Percentiles rank a stretch among this genome's conserved stretches.
phyloP scores from a whole-genome alignment of 2,888 invertebrate genomes.

The Drosophila tripunctata region DNA sequence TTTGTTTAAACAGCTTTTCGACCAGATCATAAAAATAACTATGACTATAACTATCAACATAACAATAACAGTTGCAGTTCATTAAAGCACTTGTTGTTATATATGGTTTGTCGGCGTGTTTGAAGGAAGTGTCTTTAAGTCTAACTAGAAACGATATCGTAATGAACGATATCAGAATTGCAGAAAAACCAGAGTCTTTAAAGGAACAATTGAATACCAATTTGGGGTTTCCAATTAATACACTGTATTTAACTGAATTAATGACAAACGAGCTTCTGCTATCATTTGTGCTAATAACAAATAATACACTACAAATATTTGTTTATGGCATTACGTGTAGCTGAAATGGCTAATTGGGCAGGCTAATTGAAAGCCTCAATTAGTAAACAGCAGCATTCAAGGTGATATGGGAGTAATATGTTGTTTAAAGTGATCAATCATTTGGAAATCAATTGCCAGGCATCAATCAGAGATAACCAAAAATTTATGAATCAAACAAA shows the following conservation, averaged over 20 bases:
- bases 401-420: background rate
- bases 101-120: conserved; percentile 41
- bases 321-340: conserved; percentile 6
- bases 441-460: conserved; percentile 22
- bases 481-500: conserved; percentile 6
- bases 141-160: conserved; percentile 14
- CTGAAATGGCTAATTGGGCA: background rate
- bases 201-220: conserved; percentile 51
- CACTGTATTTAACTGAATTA: conserved; percentile 7
- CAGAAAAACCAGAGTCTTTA: conserved; percentile 7
- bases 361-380: background rate
- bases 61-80: conserved; percentile 16
- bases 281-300: conserved; percentile 25
- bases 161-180: conserved; percentile 1
- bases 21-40: conserved; percentile 7
- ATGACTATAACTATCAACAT: too few species aligned
- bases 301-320: conserved; percentile 20
- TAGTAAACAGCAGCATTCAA: too few species aligned
- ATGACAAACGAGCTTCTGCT: conserved; percentile 38
- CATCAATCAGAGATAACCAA: conserved; percentile 26
- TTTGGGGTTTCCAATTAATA: conserved; percentile 44
- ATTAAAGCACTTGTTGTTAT: conserved; percentile 18
- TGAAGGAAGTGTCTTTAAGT: conserved; percentile 16
- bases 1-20: conserved; percentile 51
- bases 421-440: conserved; percentile 42